These are phyloP conservation scores for Choristoneura rosaceana DNA, from an alignment of 2,888 invertebrate genomes.

Conservation along the genomic window DNA sequence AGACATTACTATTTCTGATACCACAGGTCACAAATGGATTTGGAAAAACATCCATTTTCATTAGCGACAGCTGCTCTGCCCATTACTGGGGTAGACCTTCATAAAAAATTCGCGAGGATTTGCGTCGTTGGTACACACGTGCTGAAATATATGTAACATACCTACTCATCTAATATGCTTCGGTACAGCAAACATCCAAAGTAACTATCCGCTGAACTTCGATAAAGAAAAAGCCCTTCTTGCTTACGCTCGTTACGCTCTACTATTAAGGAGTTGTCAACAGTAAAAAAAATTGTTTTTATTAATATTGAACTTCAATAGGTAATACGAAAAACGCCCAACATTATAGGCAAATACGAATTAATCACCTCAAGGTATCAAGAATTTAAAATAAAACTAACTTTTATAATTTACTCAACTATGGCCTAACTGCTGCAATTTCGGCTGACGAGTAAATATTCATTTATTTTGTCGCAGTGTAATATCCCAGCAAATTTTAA, in stretches of 20 bases:
- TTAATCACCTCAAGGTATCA: too few relatives aligned
- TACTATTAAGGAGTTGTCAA: too few relatives aligned
- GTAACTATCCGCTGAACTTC: neutral
- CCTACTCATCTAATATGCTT: slow-evolving; percentile 21
- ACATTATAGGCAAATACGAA: too few relatives aligned
- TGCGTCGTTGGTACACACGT: slow-evolving; percentile 10
- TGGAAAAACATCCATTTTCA: slow-evolving; percentile 23
- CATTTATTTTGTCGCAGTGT: neutral
- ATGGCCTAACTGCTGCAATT: neutral
- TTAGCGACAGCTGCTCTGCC: slow-evolving; percentile 20
- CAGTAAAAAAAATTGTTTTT: too few relatives aligned
- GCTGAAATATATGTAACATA: slow-evolving; percentile 6
- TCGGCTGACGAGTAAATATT: neutral
- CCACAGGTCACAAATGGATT: slow-evolving; percentile 20
- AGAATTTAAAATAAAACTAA: too few relatives aligned
- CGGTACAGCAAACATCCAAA: neutral
- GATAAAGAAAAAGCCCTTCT: too few relatives aligned
- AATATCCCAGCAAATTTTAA: slow-evolving; percentile 13
- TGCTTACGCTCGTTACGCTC: too few relatives aligned
- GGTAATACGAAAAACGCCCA: too few relatives aligned
- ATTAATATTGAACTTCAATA: too few relatives aligned
- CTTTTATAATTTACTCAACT: neutral
- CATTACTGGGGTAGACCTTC: slow-evolving; percentile 33
- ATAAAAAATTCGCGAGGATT: slow-evolving; percentile 32
- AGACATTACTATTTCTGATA: neutral